These are phyloP conservation scores for Phengaris alcon DNA, from an alignment of 2,888 invertebrate genomes.

Conservation along the genomic window DNA sequence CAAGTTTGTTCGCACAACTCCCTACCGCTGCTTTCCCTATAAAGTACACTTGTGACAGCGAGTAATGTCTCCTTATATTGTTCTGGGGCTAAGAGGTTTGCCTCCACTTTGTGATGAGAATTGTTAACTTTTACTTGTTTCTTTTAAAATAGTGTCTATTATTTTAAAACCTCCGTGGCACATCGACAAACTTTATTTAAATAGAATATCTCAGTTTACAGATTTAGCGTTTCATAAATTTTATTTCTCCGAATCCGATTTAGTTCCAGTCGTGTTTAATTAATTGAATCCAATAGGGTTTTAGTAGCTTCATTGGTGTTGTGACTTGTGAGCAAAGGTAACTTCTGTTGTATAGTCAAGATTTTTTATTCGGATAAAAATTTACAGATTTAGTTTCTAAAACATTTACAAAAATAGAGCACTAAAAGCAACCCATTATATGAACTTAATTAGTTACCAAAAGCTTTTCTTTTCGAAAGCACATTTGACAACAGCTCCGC, in stretches of 20 bases:
- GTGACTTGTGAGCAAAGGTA: not conserved
- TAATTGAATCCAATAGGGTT: not conserved
- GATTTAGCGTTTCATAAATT: not conserved
- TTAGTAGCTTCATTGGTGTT: not conserved
- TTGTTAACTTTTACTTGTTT: constrained; percentile 68
- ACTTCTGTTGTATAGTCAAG: not conserved
- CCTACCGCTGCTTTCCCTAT: constrained; percentile 71
- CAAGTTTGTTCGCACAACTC: constrained; percentile 72
- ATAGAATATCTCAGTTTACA: not conserved
- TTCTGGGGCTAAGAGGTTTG: constrained; percentile 78
- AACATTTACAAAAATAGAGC: too few species aligned
- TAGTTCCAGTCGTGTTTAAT: not conserved
- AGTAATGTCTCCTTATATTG: constrained; percentile 78
- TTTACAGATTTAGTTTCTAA: too few species aligned
- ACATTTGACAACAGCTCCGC: not conserved
- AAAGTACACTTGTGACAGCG: constrained; percentile 77
- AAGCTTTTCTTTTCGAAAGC: not conserved
- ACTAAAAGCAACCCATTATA: not conserved
- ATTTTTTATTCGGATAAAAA: too few species aligned
- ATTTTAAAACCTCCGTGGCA: constrained; percentile 39
- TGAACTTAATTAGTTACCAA: not conserved
- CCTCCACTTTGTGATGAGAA: constrained; percentile 69
- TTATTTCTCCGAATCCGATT: not conserved
- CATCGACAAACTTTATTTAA: not conserved
- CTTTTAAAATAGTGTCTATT: constrained; percentile 49